Evolutionary conservation across 2,888 invertebrate species (phyloP).

Genomic region (Andrena haemorrhoa): DNA sequence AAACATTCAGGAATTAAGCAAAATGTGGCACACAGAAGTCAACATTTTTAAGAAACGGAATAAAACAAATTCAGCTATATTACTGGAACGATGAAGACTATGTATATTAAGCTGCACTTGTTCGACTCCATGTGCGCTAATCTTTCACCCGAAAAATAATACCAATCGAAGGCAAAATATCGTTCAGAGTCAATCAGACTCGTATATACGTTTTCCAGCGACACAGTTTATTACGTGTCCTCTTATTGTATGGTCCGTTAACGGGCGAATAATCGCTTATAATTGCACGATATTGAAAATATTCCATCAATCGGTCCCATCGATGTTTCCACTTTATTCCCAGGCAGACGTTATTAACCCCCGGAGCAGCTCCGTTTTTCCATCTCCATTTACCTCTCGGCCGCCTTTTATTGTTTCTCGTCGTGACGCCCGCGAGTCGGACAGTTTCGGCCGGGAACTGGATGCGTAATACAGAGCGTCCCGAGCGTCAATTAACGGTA

Average conservation of each 20-base stretch:
- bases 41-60: too few species aligned
- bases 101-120: background rate
- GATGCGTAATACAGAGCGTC: slow-evolving; percentile 42
- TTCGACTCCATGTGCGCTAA: background rate
- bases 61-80: too few species aligned
- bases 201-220: background rate
- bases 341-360: slow-evolving; percentile 10
- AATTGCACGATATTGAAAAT: slow-evolving; percentile 19
- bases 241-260: background rate
- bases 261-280: slow-evolving; percentile 3
- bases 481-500: slow-evolving; percentile 63
- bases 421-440: slow-evolving; percentile 47
- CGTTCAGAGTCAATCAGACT: background rate
- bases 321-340: slow-evolving; percentile 4
- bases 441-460: slow-evolving; percentile 50
- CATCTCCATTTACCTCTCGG: slow-evolving; percentile 50
- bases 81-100: too few species aligned
- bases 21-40: too few species aligned
- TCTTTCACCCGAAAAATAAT: background rate
- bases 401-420: slow-evolving; percentile 52
- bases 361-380: slow-evolving; percentile 15
- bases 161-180: background rate
- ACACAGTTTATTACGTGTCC: background rate
- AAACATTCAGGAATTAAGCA: too few species aligned
- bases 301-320: background rate